phyloP scores from a whole-genome alignment of 2,113 vertebrate species.

The Boulengeromyrus knoepffleri region DNA sequence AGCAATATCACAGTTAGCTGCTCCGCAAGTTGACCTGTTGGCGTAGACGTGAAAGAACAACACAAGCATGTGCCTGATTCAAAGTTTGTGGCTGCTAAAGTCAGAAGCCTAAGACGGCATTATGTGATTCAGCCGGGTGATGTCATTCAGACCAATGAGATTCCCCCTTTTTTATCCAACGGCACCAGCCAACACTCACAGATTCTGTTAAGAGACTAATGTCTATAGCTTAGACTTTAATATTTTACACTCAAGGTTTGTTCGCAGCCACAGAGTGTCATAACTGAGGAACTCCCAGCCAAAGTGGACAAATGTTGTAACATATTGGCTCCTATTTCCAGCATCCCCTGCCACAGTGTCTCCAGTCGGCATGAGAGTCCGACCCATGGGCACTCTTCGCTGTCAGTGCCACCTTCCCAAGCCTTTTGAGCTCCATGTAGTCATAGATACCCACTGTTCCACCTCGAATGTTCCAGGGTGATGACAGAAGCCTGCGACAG shows the following conservation, averaged over 20 bases:
- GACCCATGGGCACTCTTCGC: not conserved
- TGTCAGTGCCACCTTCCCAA: not conserved
- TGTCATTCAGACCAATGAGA: not conserved
- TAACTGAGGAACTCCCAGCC: not conserved
- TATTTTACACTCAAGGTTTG: not conserved
- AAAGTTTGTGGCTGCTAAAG: not conserved
- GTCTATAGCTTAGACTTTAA: not conserved
- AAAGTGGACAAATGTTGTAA: constrained; percentile 1
- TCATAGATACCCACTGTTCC: not conserved
- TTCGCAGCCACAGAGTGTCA: not conserved
- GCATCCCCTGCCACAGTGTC: not conserved
- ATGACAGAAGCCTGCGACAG: not conserved
- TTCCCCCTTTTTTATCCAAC: not conserved
- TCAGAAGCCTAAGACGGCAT: not conserved
- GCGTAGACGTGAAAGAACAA: not conserved
- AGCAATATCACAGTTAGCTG: not conserved
- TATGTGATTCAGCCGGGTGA: not conserved
- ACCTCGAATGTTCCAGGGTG: not conserved
- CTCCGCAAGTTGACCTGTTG: not conserved
- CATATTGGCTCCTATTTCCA: not conserved
- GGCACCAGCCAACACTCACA: not conserved
- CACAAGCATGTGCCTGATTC: not conserved
- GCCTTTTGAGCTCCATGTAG: not conserved
- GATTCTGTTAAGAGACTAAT: not conserved
- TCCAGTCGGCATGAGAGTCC: not conserved